A percentile compares a stretch with the other conserved stretches of the same genome.
Evolutionary conservation across 2,113 vertebrate species (phyloP).

Genomic region (Campylomormyrus numenius): DNA sequence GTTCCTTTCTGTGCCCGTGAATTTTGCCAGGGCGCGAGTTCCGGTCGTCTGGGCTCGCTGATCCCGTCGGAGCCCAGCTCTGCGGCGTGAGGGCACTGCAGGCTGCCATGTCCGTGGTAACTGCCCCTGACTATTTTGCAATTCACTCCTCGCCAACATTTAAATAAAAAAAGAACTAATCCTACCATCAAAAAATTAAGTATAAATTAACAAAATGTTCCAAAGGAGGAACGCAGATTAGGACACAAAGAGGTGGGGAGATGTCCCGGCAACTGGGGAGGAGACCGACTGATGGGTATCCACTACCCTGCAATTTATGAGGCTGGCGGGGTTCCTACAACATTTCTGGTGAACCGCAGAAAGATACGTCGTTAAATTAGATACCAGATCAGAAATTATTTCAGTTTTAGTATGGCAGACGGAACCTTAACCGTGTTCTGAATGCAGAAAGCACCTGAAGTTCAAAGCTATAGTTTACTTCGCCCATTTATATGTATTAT

Average conservation of each 20-base stretch:
- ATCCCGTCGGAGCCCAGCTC: neutral
- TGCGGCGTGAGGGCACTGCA: neutral
- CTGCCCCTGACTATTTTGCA: neutral
- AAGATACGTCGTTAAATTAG: neutral
- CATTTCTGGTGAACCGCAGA: neutral
- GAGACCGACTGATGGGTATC: neutral
- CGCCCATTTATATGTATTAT: neutral
- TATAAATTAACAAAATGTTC: conserved; percentile 14
- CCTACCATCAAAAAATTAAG: conserved; percentile 11
- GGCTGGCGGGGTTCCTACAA: neutral
- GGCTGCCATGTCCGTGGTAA: neutral
- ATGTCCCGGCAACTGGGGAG: neutral
- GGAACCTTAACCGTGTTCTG: neutral
- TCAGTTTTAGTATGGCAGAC: neutral
- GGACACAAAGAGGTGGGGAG: neutral
- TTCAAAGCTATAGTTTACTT: neutral
- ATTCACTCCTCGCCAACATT: neutral
- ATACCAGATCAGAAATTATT: neutral
- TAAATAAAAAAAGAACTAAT: conserved; percentile 6
- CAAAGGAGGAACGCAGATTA: neutral
- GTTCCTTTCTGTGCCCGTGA: conserved; percentile 23
- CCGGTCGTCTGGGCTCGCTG: conserved; percentile 19
- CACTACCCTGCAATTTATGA: neutral
- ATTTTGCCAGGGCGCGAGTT: conserved; percentile 4
- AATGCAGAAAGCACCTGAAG: neutral